phyloP scores from a whole-genome alignment of 2,888 invertebrate species.

The Stenodera caucasica region DNA sequence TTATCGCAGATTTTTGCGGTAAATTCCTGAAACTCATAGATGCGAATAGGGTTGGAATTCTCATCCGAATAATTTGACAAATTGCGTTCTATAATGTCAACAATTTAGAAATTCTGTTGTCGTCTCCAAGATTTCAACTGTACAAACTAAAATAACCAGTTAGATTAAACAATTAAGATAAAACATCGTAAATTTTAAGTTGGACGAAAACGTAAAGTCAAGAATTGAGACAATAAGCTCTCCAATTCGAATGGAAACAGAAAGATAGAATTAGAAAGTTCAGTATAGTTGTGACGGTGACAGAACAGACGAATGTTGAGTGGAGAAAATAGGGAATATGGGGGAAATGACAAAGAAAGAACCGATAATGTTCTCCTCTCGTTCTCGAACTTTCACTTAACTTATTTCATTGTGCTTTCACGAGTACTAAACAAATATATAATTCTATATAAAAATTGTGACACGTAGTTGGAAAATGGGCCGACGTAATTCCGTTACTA shows the following conservation, averaged over 20 bases:
- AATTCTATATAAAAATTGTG: conserved; percentile 16
- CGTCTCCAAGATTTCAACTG: background rate
- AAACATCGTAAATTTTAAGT: conserved; percentile 38
- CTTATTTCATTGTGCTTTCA: conserved; percentile 30
- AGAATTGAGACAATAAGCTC: conserved; percentile 38
- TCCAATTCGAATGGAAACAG: background rate
- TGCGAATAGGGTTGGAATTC: too few species aligned
- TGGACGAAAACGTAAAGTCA: conserved; percentile 33
- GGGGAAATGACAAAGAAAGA: conserved; percentile 9
- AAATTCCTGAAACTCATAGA: too few species aligned
- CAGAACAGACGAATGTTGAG: too few species aligned
- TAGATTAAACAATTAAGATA: conserved; percentile 40
- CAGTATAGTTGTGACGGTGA: too few species aligned
- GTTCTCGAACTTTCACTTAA: conserved; percentile 33
- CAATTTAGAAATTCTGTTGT: background rate
- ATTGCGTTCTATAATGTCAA: background rate
- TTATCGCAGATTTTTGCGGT: too few species aligned
- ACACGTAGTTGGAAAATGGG: conserved; percentile 14
- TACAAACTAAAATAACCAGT: conserved; percentile 25
- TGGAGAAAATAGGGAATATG: conserved; percentile 1
- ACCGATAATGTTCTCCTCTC: conserved; percentile 22
- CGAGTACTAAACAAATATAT: conserved; percentile 29
- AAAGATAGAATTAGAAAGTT: conserved; percentile 1
- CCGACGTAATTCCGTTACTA: conserved; percentile 9
- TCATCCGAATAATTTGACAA: background rate